Base-by-base conservation (phyloP, 2,113 vertebrate species). In the Sphyrna mokarran region DNA sequence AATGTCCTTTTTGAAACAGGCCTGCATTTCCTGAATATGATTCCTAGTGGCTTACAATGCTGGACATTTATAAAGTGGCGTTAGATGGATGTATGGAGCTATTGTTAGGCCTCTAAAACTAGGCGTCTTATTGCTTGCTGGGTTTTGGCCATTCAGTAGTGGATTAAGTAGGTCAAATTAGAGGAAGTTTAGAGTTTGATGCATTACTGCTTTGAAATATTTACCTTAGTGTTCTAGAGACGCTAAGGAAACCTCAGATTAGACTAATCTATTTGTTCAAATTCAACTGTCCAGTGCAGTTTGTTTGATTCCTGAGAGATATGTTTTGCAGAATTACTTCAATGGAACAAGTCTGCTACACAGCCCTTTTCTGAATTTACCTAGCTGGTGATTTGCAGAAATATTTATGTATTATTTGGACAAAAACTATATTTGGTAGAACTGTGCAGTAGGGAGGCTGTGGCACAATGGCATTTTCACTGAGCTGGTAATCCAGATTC, bases 1-100 rank as follows among this genome's bases (percentile, higher is more conserved):
- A 93, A 93, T 93, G 61, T 37, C 89, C 89, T 93, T 83, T 91
- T 93, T 93, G 89, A 93, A 93, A 33, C 20, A 66, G 61, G 61
- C 89, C 61, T 93, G 61, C 86, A 37, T 66, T 93, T 93, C 61
- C 89, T 68, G 61, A 93, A 37, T 68, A 93, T n/a, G 33, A 68
- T 93, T 68, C 89, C 89, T 37, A 93, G 66, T 2, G 1, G n/a
- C 89, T 93, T 93, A 93, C 89, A 93, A 93, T 93, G 61, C 89
- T 66, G 16, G 6, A 93, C 61, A 93, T 93, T 93, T 93, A 66
- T 66, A 83, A 76, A 83, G 29, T 93, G 89, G 61, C 22, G 61
- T 91, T n/a, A 63, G 48, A 89, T 33, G 29, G 61, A 66, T 93
- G 61, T 93, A 66, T 93, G 61, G 29, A 37, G 16, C 33, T 68